Conservation (phyloP, 64 coral and sea anemone genomes). For the Orbicella faveolata region DNA sequence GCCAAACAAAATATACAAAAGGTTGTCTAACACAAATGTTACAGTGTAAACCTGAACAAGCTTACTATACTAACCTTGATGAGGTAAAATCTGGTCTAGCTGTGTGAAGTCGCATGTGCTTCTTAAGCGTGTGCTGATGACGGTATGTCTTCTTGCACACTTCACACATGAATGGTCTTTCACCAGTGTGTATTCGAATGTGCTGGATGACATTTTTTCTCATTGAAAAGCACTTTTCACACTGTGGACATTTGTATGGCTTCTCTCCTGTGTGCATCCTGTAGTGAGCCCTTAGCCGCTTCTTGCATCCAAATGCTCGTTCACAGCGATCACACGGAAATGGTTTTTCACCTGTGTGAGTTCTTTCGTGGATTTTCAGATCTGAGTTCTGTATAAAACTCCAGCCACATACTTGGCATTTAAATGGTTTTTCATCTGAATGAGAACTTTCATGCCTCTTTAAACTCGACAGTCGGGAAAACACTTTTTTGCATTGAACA, state of each 20-base stretch:
- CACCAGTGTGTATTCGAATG: constrained; percentile 29
- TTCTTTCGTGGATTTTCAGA: constrained; percentile 48
- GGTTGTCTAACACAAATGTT: background rate
- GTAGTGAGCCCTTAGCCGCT: constrained; percentile 6
- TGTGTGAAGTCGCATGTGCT: constrained; percentile 25
- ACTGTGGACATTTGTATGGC: constrained; percentile 34
- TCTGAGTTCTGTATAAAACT: constrained; percentile 25
- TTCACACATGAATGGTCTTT: constrained; percentile 26
- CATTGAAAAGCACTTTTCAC: constrained; percentile 32
- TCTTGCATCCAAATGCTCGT: constrained; percentile 34
- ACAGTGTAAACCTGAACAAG: background rate
- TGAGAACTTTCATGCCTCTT: constrained; percentile 33
- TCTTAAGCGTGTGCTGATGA: constrained; percentile 38
- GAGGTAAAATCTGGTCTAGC: background rate
- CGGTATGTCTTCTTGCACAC: constrained; percentile 33
- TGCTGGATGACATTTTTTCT: constrained; percentile 29
- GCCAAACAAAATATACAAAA: no score
- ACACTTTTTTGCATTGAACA: constrained; percentile 6
- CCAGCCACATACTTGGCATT: constrained; percentile 30
- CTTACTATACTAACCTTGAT: constrained; percentile 11
- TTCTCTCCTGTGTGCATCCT: constrained; percentile 55
- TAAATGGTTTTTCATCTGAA: constrained; percentile 34
- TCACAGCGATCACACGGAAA: constrained; percentile 31
- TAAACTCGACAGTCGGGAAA: constrained; percentile 1
- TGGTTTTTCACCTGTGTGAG: constrained; percentile 59